A percentile compares a stretch with the other conserved stretches of the same genome.
These are phyloP conservation scores for Limenitis camilla DNA, from an alignment of 2,888 invertebrate species.

Conservation along the genomic window DNA sequence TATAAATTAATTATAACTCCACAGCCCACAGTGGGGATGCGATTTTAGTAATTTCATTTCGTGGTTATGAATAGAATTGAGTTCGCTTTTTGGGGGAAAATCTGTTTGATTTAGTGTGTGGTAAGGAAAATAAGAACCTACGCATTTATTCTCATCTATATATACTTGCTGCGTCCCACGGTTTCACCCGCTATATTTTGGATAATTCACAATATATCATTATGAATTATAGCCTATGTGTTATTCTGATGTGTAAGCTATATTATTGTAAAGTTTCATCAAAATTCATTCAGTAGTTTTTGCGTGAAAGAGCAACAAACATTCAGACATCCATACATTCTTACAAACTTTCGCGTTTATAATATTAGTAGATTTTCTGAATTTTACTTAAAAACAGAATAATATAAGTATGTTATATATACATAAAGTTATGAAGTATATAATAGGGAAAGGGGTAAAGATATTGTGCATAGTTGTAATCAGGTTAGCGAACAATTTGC, in stretches of 20 bases:
- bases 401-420: slow-evolving; percentile 17
- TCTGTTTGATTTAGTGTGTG: slow-evolving; percentile 2
- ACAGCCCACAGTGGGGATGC: slow-evolving; percentile 27
- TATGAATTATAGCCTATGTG: too few species aligned
- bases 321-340: too few species aligned
- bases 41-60: slow-evolving; percentile 48
- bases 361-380: too few species aligned
- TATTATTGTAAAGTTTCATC: too few species aligned
- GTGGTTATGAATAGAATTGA: slow-evolving; percentile 36
- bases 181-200: too few species aligned
- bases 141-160: too few species aligned
- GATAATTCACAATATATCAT: too few species aligned
- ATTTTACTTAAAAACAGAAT: background rate
- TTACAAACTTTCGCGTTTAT: too few species aligned
- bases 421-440: slow-evolving; percentile 14
- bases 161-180: too few species aligned
- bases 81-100: slow-evolving; percentile 17
- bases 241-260: too few species aligned
- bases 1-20: slow-evolving; percentile 24
- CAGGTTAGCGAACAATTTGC: slow-evolving; percentile 88
- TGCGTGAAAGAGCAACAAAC: too few species aligned
- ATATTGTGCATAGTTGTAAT: slow-evolving; percentile 78
- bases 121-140: slow-evolving; percentile 8
- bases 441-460: slow-evolving; percentile 39
- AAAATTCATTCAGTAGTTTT: too few species aligned